Evolutionary conservation across 1,140 invertebrate genomes (phyloP).

Genomic region (Eulimnadia texana): DNA sequence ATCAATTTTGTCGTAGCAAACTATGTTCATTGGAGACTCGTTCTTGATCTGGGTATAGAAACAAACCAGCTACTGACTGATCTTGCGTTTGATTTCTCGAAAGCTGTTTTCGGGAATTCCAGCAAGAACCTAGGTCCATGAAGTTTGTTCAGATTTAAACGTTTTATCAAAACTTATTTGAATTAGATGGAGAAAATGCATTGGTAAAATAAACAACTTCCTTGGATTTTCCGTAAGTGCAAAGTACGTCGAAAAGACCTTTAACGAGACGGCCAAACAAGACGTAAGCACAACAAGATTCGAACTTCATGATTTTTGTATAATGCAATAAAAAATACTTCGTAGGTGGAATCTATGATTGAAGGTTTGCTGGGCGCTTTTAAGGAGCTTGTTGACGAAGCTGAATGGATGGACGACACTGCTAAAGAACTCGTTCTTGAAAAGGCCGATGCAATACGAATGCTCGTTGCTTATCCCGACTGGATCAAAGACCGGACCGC

Average conservation of each 20-base stretch:
- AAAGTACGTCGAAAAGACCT: conserved; percentile 25
- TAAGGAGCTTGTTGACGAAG: conserved; percentile 33
- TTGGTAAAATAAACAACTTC: conserved; percentile 29
- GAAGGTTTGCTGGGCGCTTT: conserved; percentile 39
- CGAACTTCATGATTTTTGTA: too few species aligned
- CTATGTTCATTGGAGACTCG: conserved; percentile 15
- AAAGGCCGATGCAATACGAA: conserved; percentile 41
- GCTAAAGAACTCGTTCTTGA: conserved; percentile 38
- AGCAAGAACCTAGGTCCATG: conserved; percentile 25
- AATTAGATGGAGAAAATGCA: conserved; percentile 27
- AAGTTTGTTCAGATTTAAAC: too few species aligned
- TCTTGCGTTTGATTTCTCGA: conserved; percentile 32
- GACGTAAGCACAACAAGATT: too few species aligned
- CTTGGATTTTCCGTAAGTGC: conserved; percentile 34
- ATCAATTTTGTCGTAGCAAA: conserved; percentile 30
- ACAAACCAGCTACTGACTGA: conserved; percentile 31
- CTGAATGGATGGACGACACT: conserved; percentile 45
- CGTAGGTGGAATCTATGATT: conserved; percentile 43
- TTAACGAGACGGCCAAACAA: conserved; percentile 36
- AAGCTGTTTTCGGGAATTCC: conserved; percentile 28
- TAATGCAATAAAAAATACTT: background rate
- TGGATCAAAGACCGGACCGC: conserved; percentile 39
- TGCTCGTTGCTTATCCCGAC: conserved; percentile 49
- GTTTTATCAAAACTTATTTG: background rate
- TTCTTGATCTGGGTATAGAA: conserved; percentile 30